These are phyloP conservation scores for Propsilocerus akamusi DNA, from an alignment of 1,140 invertebrate species.

Conservation along the genomic window DNA sequence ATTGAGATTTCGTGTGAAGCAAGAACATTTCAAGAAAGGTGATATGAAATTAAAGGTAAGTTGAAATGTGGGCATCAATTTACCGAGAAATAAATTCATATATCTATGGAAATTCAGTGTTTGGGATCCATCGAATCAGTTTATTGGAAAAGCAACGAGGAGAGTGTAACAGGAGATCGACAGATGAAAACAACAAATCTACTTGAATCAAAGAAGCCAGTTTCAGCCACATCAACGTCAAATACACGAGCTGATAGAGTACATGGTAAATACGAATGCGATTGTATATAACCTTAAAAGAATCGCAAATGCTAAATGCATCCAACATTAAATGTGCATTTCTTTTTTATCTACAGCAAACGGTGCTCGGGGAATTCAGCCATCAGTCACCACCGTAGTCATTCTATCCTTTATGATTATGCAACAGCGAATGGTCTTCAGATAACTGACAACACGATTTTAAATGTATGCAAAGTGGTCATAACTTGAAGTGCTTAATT, in stretches of 20 bases:
- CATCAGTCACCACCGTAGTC: not conserved
- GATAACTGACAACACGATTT: not conserved
- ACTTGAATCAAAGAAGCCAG: constrained; percentile 27
- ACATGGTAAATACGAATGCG: not conserved
- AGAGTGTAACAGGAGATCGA: constrained; percentile 46
- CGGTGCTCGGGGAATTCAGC: not conserved
- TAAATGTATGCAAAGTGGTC: not conserved
- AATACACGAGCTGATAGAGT: not conserved
- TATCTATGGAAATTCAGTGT: constrained; percentile 27
- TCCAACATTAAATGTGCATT: too few species aligned
- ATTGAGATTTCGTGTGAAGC: constrained; percentile 30
- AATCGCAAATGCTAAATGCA: too few species aligned
- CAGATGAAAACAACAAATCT: constrained; percentile 39
- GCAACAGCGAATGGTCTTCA: not conserved
- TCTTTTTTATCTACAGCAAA: not conserved
- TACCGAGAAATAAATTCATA: not conserved
- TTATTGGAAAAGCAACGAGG: constrained; percentile 54
- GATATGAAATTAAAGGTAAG: constrained; percentile 45
- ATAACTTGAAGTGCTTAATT: constrained; percentile 1
- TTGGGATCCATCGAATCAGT: constrained; percentile 46
- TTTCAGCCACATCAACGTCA: not conserved
- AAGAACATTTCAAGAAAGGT: constrained; percentile 42
- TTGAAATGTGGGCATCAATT: not conserved
- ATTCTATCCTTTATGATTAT: not conserved
- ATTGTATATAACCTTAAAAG: not conserved